phyloP scores from a whole-genome alignment of 92 coral and sea anemone genomes.

The Parazoanthus atlanticus region DNA sequence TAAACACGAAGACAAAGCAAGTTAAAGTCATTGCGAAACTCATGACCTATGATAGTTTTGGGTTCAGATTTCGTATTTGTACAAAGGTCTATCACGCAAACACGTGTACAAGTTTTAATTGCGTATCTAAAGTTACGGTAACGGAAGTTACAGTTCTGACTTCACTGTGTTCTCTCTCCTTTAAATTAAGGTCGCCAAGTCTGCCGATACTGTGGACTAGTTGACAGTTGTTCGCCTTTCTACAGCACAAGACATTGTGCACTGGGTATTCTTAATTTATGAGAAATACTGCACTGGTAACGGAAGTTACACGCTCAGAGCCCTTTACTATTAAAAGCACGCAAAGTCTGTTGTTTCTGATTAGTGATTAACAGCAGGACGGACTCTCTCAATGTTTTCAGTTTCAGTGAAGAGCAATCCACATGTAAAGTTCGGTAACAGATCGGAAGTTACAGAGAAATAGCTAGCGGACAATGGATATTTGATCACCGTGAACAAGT shows the following conservation, averaged over 20 bases:
- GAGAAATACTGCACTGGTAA: slow-evolving; percentile 3
- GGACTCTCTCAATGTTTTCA: slow-evolving; percentile 1
- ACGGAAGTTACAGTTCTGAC: slow-evolving; percentile 23
- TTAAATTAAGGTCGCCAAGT: slow-evolving; percentile 6
- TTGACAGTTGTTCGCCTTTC: slow-evolving; percentile 32
- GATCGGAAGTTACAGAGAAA: slow-evolving; percentile 35
- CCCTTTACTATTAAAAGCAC: slow-evolving; percentile 13
- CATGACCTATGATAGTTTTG: slow-evolving; percentile 4
- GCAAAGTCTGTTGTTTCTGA: background rate
- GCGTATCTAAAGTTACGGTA: slow-evolving; percentile 16
- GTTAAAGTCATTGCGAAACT: slow-evolving; percentile 17
- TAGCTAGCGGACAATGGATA: slow-evolving; percentile 30
- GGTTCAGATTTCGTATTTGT: slow-evolving; percentile 19
- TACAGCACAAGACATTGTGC: slow-evolving; percentile 14
- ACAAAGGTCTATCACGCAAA: slow-evolving; percentile 20
- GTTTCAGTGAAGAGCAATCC: slow-evolving; percentile 7
- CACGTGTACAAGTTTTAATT: slow-evolving; percentile 21
- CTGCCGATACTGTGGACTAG: slow-evolving; percentile 4
- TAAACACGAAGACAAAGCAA: background rate
- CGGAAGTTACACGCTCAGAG: slow-evolving; percentile 26
- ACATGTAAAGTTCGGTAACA: background rate
- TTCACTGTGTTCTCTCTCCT: slow-evolving; percentile 10
- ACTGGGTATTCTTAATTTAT: slow-evolving; percentile 4
- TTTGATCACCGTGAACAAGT: slow-evolving; percentile 3
- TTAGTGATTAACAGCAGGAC: background rate